Percentiles rank a stretch among this genome's conserved stretches.
phyloP scores from a whole-genome alignment of 2,888 invertebrate species.

The Lasioglossum lativentre region DNA sequence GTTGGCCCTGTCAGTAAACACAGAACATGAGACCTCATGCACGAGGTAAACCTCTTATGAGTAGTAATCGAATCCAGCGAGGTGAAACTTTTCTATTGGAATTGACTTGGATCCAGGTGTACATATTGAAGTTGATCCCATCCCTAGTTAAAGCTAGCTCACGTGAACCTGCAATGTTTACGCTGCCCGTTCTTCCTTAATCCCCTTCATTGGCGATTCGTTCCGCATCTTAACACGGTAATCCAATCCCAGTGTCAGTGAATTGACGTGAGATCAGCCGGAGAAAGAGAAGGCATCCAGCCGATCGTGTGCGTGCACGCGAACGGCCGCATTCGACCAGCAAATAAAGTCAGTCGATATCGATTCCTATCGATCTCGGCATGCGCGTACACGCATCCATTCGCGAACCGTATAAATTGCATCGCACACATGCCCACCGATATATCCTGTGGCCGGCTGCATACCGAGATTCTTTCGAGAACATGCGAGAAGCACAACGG shows the following conservation, averaged over 20 bases:
- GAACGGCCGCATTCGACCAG: constrained; percentile 42
- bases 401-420: constrained; percentile 21
- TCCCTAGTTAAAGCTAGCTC: background rate
- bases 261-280: constrained; percentile 42
- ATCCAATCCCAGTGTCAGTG: constrained; percentile 45
- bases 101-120: background rate
- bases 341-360: constrained; percentile 54
- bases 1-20: background rate
- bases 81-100: background rate
- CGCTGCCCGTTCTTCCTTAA: constrained; percentile 10
- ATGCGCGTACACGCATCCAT: constrained; percentile 35
- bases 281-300: constrained; percentile 31
- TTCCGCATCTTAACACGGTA: constrained; percentile 35
- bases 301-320: constrained; percentile 24
- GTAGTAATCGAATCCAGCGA: background rate
- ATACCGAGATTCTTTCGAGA: constrained; percentile 20
- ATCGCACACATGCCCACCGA: constrained; percentile 35
- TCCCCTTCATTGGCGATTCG: constrained; percentile 33
- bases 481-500: background rate
- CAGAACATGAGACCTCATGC: background rate
- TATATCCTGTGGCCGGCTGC: constrained; percentile 23
- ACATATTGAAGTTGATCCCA: constrained; percentile 4
- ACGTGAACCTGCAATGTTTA: constrained; percentile 1
- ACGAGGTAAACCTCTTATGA: background rate
- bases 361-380: constrained; percentile 62